These are phyloP conservation scores for Machimus rusticus DNA, from an alignment of 2,888 invertebrate species.

Conservation along the genomic window DNA sequence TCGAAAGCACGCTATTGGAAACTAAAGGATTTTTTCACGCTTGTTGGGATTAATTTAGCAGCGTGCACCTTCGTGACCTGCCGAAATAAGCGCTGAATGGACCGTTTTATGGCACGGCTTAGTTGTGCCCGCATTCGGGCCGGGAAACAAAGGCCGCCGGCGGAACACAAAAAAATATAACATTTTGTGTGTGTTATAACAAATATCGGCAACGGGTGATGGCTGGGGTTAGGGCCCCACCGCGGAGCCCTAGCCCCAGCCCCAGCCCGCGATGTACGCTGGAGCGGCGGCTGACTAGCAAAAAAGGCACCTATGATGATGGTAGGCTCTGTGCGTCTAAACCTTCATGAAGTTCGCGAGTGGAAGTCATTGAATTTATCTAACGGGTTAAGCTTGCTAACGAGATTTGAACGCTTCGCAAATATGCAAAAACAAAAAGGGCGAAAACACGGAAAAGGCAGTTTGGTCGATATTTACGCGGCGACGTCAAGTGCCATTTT, in stretches of 20 bases:
- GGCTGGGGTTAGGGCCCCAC: not conserved
- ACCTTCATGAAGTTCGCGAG: not conserved
- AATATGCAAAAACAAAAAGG: constrained; percentile 24
- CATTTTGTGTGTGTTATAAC: constrained; percentile 26
- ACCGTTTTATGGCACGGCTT: constrained; percentile 3
- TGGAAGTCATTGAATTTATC: constrained; percentile 35
- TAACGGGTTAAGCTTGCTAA: constrained; percentile 32
- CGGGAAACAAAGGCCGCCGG: not conserved
- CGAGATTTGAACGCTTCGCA: constrained; percentile 22
- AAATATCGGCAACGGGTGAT: not conserved
- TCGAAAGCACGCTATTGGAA: constrained; percentile 7
- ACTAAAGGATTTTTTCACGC: constrained; percentile 17
- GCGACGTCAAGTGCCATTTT: constrained; percentile 20
- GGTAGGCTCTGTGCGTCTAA: not conserved
- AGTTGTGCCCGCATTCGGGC: not conserved
- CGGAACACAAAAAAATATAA: not conserved
- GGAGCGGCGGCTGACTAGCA: not conserved
- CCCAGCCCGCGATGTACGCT: not conserved
- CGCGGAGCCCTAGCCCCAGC: not conserved
- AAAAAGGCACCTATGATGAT: not conserved
- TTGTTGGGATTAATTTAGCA: not conserved
- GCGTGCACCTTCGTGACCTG: constrained; percentile 1
- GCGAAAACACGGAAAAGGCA: constrained; percentile 18
- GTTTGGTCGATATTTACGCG: constrained; percentile 29
- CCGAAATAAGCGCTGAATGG: constrained; percentile 23